Base-by-base conservation (phyloP, 2,888 invertebrate genomes). In the Apotomis betuletana region DNA sequence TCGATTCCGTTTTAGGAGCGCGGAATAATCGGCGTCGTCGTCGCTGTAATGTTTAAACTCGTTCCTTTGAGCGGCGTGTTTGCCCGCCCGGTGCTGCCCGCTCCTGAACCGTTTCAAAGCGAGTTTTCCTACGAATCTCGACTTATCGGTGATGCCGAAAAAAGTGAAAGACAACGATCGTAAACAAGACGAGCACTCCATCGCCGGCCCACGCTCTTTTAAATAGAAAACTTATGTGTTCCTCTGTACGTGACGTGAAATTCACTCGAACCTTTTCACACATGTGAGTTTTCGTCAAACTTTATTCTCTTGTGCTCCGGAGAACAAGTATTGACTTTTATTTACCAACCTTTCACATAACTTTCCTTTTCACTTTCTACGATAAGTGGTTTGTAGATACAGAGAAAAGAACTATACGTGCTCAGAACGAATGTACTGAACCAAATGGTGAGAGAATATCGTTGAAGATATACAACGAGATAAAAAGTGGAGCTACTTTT, bases 321-420 rank as follows among this genome's bases (percentile, higher is more conserved):
- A 46, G 68, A 61, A 69, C 49, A 52, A 71, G 67, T 67, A 71
- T 67, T 58, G 67, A 67, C 71, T 67, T 71, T 67, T 71, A 71
- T 70, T 67, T 71, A 71, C 71, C 71, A 67, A 67, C 67, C 67
- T 62, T 71, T 62, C 62, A 62, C 51, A 71, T 67, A 71, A 71
- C 67, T 62, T 71, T 71, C 62, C 44, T 63, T 68, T 62, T 67
- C 67, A 67, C 61, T 58, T 58, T 62, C 51, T 57, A 57, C 67
- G 61, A 61, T 71, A 67, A 70, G 54, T 70, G 59, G 57, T 49
- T 62, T 62, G 58, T 65, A 59, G 13, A 70, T 36, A 49, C 49
- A 54, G 44, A 64, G 51, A 12, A 59, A 54, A 54, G 13, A 65
- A 60, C 46, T 55, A 65, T 36, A 57, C 49, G 62, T 62, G 36